phyloP scores from a whole-genome alignment of 2,888 invertebrate genomes.

The Rutpela maculata region DNA sequence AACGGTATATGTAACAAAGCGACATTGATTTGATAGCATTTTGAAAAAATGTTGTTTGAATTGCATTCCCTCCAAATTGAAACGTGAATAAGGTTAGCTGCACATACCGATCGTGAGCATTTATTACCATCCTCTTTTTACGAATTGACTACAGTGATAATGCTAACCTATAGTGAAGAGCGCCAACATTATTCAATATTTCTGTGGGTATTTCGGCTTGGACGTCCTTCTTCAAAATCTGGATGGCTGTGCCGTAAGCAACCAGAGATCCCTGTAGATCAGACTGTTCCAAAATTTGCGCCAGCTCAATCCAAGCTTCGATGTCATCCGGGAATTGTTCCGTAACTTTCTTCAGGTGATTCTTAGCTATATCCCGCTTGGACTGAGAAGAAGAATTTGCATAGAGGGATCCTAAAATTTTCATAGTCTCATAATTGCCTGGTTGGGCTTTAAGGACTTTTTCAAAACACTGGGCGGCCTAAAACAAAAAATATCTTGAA shows the following conservation, averaged over 20 bases:
- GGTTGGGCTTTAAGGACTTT: constrained; percentile 98
- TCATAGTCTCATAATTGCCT: constrained; percentile 99
- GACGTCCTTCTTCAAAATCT: constrained; percentile 93
- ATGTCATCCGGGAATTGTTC: constrained; percentile 98
- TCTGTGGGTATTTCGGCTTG: constrained; percentile 97
- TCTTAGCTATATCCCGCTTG: constrained; percentile 94
- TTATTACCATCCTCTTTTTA: no score
- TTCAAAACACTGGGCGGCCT: constrained; percentile 99
- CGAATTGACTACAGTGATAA: no score
- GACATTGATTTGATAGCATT: no score
- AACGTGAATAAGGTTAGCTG: no score
- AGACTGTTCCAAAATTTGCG: constrained; percentile 97
- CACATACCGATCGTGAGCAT: no score
- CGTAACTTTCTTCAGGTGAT: constrained; percentile 95
- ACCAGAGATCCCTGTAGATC: constrained; percentile 92
- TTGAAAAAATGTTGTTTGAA: no score
- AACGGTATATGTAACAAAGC: no score
- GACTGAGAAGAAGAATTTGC: constrained; percentile 92
- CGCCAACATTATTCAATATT: constrained; percentile 97
- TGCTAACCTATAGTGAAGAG: constrained; percentile 86
- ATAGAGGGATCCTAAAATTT: constrained; percentile 97
- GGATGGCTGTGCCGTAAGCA: constrained; percentile 95
- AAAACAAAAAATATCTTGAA: constrained; percentile 46
- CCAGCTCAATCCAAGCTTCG: constrained; percentile 99
- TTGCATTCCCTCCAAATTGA: no score